Evolutionary conservation across 2,797 vertebrate species (phyloP), one percentile per base, ranked within the genome.

Genomic region (Anabacerthia variegaticeps): DNA sequence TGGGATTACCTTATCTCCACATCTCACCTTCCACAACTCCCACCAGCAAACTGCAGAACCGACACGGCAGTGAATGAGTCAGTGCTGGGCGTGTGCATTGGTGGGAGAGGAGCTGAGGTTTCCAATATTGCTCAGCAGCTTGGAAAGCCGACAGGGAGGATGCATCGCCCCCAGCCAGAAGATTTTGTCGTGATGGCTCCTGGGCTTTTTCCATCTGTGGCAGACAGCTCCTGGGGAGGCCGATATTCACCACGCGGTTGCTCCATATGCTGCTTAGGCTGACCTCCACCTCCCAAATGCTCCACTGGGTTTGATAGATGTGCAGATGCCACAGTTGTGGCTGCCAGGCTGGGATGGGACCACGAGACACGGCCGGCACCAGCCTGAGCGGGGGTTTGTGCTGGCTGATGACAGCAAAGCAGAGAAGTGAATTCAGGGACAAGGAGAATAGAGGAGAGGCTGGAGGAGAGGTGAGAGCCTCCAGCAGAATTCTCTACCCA

Each of bases 221-320:
- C 88, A 96, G 95, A 75, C 94, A 75, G 83, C 90, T 90, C 90
- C 85, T 8, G 12, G 62, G 73, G 94, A 93, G 79, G 66, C 81
- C 5, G 5, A 68, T 44, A 7, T 51, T 91, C 20, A 1, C 72
- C 62, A 44, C 1, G 3, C 23, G 3, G n/a, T 81, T 69, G 77
- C 80, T 92, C 95, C 92, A 87, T 96, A 76, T 97, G 96, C 83
- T 95, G 91, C 88, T 79, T 30, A 52, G 66, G 59, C 80, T 94
- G 90, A 79, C 94, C 93, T 87, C 77, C 1, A 0, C 89, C 72
- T 89, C 85, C 48, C 65, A 55, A 26, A 24, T 0, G 51, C 87
- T 78, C 74, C 1, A 0, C 32, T 87, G 74, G 88, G 72, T 90
- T 80, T 93, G 76, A 71, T 23, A 83, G 92, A 82, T 46, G 54